These are phyloP conservation scores for Neoarius graeffei DNA, from an alignment of 2,113 vertebrate species.

Conservation along the genomic window DNA sequence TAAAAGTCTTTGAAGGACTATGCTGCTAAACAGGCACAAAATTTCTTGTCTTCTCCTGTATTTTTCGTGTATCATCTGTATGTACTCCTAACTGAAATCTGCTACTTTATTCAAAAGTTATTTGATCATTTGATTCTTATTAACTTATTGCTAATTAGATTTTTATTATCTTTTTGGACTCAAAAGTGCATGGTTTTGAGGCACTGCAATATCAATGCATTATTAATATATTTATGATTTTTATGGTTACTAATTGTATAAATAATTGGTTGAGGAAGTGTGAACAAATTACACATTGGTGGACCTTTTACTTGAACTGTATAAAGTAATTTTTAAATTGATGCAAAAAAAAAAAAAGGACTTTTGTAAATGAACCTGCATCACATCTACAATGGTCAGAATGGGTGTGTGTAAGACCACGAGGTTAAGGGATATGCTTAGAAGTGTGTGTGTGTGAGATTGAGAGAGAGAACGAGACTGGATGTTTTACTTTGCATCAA, in stretches of 20 bases:
- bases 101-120: constrained; percentile 4
- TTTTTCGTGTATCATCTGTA: background rate
- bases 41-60: background rate
- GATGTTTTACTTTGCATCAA: constrained; percentile 42
- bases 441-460: constrained; percentile 34
- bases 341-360: constrained; percentile 34
- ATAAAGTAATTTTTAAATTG: constrained; percentile 32
- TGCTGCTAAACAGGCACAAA: constrained; percentile 25
- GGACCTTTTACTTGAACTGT: constrained; percentile 57
- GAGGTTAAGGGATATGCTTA: constrained; percentile 37
- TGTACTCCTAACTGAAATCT: constrained; percentile 20
- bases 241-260: constrained; percentile 40
- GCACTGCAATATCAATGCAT: constrained; percentile 36
- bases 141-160: constrained; percentile 21
- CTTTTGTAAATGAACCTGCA: constrained; percentile 36
- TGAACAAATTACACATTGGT: constrained; percentile 35
- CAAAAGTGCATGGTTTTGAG: constrained; percentile 32
- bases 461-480: constrained; percentile 18
- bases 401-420: constrained; percentile 34
- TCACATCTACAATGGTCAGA: constrained; percentile 39
- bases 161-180: constrained; percentile 3
- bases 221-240: constrained; percentile 48
- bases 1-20: constrained; percentile 6
- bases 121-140: constrained; percentile 14
- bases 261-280: constrained; percentile 18